Base-by-base conservation (phyloP, 2,113 vertebrate species). In the Tautogolabrus adspersus region DNA sequence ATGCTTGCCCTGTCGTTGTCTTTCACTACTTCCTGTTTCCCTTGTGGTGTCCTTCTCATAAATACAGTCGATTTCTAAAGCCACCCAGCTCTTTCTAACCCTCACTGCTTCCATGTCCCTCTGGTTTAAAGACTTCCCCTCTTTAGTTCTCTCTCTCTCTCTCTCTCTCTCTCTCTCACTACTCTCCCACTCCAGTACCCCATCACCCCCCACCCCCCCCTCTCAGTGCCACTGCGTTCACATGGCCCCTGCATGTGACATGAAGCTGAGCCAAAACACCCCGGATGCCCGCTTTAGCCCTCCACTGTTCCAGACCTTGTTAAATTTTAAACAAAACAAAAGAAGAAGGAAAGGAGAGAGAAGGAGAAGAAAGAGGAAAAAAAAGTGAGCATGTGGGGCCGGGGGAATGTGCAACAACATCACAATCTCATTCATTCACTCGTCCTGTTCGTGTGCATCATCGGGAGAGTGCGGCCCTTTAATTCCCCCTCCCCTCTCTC, bases 181-280 rank as follows among this genome's bases (percentile, higher is more conserved):
- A 52, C 63, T 74, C 54, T 57, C 67, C 47, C 18, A 3, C 49
- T 57, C 61, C 52, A 21, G 21, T 57, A n/a, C 23, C 59, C 63
- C 51, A 34, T 12, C 63, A 40, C 21, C n/a, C 30, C n/a, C 6
- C 44, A 13, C 12, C 15, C 11, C 23, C 2, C 42, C 58, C 86
- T 69, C 74, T 69, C 76, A 69, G 85, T 93, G 92, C 87, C 87
- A 90, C 92, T 75, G 76, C 78, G 83, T 94, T 93, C 94, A 93
- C 93, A 93, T 94, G 93, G 93, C 92, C 91, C 56, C 89, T 84
- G 91, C 94, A 94, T 94, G 94, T 94, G 94, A 94, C 92, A 83
- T 62, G 66, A 88, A 89, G 89, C 83, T 54, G 82, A 91, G 92
- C 94, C 93, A 93, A 88, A 92, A 91, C 92, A 90, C 94, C 93